These are phyloP conservation scores for Poecile montanus DNA, from an alignment of 2,797 vertebrate species.

Conservation along the genomic window DNA sequence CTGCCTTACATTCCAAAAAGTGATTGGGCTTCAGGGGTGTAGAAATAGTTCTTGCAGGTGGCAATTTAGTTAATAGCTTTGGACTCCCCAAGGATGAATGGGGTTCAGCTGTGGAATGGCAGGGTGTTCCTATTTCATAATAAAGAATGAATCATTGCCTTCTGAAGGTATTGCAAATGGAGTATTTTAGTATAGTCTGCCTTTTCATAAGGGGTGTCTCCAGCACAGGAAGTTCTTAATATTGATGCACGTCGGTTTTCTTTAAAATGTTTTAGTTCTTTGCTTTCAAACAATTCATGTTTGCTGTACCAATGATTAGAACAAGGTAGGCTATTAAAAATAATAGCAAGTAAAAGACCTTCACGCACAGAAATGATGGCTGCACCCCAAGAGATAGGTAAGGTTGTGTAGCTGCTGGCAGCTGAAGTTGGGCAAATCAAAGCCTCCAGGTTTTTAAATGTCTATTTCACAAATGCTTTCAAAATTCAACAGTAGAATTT, in stretches of 20 bases:
- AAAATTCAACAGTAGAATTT: background rate
- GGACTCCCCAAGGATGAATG: background rate
- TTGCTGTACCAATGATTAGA: background rate
- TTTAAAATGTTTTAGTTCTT: background rate
- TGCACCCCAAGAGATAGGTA: background rate
- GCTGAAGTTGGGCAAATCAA: background rate
- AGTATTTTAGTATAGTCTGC: background rate
- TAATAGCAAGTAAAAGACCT: background rate
- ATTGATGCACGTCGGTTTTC: background rate
- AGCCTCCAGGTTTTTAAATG: background rate
- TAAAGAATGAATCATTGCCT: background rate
- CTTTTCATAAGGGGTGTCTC: background rate
- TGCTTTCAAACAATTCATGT: background rate
- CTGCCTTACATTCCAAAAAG: background rate
- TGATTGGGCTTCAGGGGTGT: background rate
- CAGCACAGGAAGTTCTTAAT: background rate
- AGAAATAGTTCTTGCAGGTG: conserved; percentile 16
- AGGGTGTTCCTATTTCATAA: background rate
- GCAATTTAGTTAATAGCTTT: conserved; percentile 24
- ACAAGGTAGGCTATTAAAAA: background rate
- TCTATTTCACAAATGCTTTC: background rate
- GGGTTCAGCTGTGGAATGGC: background rate
- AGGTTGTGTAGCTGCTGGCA: background rate
- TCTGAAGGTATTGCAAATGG: background rate
- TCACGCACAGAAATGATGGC: background rate